Conservation (phyloP, 2,797 vertebrate species). For the Gouania willdenowi region DNA sequence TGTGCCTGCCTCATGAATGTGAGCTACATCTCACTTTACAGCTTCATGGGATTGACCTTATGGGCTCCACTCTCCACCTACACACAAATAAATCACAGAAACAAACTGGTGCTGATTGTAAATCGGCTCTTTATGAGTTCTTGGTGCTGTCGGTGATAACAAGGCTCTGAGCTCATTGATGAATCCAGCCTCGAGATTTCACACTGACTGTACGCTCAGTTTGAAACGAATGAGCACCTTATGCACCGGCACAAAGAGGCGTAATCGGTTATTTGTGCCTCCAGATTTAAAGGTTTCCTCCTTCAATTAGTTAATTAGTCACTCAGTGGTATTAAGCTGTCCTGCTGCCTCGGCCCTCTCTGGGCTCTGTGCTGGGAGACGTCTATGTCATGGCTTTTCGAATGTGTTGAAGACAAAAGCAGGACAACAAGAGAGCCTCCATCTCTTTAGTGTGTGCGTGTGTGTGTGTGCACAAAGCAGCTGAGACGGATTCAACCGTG, state of each 20-base stretch:
- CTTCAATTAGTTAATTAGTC: conserved; percentile 66
- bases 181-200: conserved; percentile 43
- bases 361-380: conserved; percentile 25
- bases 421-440: conserved; percentile 20
- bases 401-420: conserved; percentile 54
- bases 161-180: conserved; percentile 40
- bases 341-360: conserved; percentile 39
- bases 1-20: conserved; percentile 31
- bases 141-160: conserved; percentile 30
- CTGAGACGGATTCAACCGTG: conserved; percentile 25
- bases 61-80: conserved; percentile 17
- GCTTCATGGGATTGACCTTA: conserved; percentile 54
- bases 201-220: conserved; percentile 48
- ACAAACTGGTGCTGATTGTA: conserved; percentile 14
- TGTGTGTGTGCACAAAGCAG: conserved; percentile 17
- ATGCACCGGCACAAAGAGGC: conserved; percentile 25
- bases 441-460: conserved; percentile 20
- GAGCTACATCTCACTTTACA: conserved; percentile 48
- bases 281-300: conserved; percentile 44
- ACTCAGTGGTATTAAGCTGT: conserved; percentile 60
- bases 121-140: conserved; percentile 45
- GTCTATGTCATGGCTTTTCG: conserved; percentile 39
- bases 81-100: background rate
- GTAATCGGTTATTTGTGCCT: conserved; percentile 40
- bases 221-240: conserved; percentile 36